Evolutionary conservation across 2,888 invertebrate species (phyloP).

Genomic region (Augochlorella aurata): DNA sequence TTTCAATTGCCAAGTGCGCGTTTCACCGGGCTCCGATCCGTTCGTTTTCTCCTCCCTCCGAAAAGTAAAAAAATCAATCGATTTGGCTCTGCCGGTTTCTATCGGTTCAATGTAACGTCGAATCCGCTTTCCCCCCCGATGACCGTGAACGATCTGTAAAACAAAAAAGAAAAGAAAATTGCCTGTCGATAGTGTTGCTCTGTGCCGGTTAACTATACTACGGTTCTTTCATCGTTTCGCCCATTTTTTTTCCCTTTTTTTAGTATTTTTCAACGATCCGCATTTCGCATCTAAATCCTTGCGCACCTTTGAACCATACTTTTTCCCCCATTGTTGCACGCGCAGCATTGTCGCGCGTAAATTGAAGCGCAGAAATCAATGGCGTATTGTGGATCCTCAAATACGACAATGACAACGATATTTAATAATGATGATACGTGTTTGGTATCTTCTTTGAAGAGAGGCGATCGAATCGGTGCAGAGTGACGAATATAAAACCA

Average conservation of each 20-base stretch:
- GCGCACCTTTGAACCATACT: conserved; percentile 20
- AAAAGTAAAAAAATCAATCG: conserved; percentile 20
- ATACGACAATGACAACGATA: not conserved
- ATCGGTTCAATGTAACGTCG: conserved; percentile 57
- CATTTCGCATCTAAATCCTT: conserved; percentile 21
- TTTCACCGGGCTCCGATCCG: conserved; percentile 17
- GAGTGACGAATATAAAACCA: too few species aligned
- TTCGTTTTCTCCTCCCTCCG: not conserved
- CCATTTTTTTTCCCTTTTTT: not conserved
- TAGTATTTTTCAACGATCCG: conserved; percentile 30
- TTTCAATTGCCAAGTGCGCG: conserved; percentile 54
- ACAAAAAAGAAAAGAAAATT: conserved; percentile 35
- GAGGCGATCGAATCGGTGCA: too few species aligned
- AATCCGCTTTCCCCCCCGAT: conserved; percentile 65
- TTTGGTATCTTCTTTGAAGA: too few species aligned
- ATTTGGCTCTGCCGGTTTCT: conserved; percentile 30
- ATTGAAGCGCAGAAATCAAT: not conserved
- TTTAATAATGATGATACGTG: too few species aligned
- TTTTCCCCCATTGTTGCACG: conserved; percentile 12
- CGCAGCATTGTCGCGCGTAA: conserved; percentile 20
- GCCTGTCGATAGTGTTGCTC: conserved; percentile 19
- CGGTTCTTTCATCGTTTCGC: not conserved
- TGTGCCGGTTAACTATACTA: conserved; percentile 24
- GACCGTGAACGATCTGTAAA: conserved; percentile 45
- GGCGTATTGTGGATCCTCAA: not conserved